Conservation (phyloP, 30 jellyfish, hydroid and myxozoan species). For the Aurelia sp. region DNA sequence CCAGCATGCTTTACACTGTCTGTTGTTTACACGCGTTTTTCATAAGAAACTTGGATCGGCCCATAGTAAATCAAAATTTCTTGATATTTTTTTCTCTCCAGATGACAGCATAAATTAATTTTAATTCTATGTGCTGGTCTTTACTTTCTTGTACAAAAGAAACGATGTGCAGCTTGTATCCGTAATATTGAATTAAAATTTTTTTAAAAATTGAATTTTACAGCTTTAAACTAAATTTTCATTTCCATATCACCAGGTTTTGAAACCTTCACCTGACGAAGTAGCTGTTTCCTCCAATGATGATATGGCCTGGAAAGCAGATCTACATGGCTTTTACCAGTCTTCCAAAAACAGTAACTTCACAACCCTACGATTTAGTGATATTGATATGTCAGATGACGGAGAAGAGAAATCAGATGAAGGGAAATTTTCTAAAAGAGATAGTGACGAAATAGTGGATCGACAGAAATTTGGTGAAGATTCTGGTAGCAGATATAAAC, state of each 20-base stretch:
- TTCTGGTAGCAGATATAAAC: not conserved
- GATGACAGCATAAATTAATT: too few relatives aligned
- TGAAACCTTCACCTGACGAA: not conserved
- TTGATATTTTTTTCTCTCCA: too few relatives aligned
- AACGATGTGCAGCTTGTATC: too few relatives aligned
- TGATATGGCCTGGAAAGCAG: slow-evolving; percentile 43
- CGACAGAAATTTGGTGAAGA: not conserved
- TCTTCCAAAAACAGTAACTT: slow-evolving; percentile 17
- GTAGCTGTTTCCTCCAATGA: not conserved
- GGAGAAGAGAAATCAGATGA: not conserved
- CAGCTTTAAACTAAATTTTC: too few relatives aligned
- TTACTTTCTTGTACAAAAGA: too few relatives aligned
- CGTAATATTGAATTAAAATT: not conserved
- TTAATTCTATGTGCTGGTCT: too few relatives aligned
- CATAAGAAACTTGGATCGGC: too few relatives aligned
- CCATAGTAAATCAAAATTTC: too few relatives aligned
- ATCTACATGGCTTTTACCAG: slow-evolving; percentile 50
- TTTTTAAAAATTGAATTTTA: not conserved
- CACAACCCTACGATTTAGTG: not conserved
- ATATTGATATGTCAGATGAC: not conserved
- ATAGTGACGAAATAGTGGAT: not conserved
- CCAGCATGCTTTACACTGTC: too few relatives aligned
- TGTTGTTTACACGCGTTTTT: too few relatives aligned
- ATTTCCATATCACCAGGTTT: not conserved
- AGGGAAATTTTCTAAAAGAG: not conserved